Percentiles rank a stretch among this genome's conserved stretches.
Conservation (phyloP, 2,888 invertebrate species). For the Leistus spinibarbis region DNA sequence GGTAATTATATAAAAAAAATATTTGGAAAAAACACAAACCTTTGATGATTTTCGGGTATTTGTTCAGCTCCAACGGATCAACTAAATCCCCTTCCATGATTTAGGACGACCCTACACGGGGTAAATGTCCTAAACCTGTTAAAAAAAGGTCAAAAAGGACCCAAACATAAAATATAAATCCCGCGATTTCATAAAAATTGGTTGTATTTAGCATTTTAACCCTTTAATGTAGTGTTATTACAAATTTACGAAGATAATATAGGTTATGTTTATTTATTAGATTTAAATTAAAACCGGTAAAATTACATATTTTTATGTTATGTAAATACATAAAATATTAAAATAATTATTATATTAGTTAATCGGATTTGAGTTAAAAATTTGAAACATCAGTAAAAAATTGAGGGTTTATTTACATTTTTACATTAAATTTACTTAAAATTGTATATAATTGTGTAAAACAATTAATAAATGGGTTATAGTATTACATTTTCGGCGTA, state of each 20-base stretch:
- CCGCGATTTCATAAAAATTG: not conserved
- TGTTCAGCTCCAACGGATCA: constrained; percentile 67
- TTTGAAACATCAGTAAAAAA: not conserved
- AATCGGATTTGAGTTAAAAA: too few relatives aligned
- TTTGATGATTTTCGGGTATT: constrained; percentile 67
- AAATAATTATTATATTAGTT: too few relatives aligned
- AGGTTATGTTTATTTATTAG: constrained; percentile 24
- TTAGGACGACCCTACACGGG: constrained; percentile 15
- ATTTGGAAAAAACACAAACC: constrained; percentile 54
- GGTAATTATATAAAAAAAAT: not conserved
- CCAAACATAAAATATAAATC: not conserved
- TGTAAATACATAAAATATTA: not conserved
- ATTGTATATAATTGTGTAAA: too few relatives aligned
- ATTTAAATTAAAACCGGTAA: not conserved
- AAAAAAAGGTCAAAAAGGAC: not conserved
- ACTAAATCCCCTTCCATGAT: constrained; percentile 28
- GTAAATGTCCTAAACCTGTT: not conserved
- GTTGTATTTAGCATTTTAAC: too few relatives aligned
- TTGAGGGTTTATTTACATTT: not conserved
- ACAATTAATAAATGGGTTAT: too few relatives aligned
- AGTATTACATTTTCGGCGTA: too few relatives aligned
- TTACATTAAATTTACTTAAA: too few relatives aligned
- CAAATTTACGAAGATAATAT: too few relatives aligned
- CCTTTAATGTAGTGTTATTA: too few relatives aligned
- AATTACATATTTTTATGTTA: too few relatives aligned